Conservation (phyloP, 1,140 invertebrate genomes). For the Pachypsylla venusta region DNA sequence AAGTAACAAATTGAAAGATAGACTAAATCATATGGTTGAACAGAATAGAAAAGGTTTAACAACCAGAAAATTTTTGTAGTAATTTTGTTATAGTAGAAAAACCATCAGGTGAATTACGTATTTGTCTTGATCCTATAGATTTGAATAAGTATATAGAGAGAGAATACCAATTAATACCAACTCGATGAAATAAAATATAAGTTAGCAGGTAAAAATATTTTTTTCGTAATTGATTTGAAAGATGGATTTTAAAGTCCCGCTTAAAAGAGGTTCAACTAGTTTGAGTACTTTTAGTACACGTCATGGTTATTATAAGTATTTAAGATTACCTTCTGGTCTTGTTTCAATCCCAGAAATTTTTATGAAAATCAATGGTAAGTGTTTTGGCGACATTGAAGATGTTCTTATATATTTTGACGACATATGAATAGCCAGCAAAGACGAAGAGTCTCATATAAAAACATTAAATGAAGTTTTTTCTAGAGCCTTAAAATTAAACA, state of each 20-base stretch:
- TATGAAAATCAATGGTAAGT: conserved; percentile 15
- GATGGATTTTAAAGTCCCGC: conserved; percentile 20
- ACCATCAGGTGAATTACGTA: conserved; percentile 24
- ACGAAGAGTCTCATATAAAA: conserved; percentile 21
- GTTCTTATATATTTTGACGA: conserved; percentile 27
- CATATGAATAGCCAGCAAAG: conserved; percentile 22
- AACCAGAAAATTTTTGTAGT: conserved; percentile 25
- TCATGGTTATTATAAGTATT: conserved; percentile 24
- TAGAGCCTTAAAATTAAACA: conserved; percentile 25
- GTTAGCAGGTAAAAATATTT: conserved; percentile 18
- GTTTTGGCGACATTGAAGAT: conserved; percentile 16
- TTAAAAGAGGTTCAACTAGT: conserved; percentile 15
- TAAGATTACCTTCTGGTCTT: conserved; percentile 18
- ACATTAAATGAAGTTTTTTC: conserved; percentile 25
- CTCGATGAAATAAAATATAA: conserved; percentile 17
- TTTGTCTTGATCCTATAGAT: conserved; percentile 30
- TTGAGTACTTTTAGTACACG: conserved; percentile 18
- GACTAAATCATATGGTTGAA: conserved; percentile 19
- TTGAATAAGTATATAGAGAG: conserved; percentile 17
- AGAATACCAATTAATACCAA: conserved; percentile 17
- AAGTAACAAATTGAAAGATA: conserved; percentile 19
- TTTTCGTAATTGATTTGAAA: conserved; percentile 17
- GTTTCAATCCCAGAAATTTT: conserved; percentile 15
- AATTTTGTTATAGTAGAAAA: conserved; percentile 30
- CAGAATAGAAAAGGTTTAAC: conserved; percentile 17